Base-by-base conservation (phyloP, 2,113 vertebrate genomes). In the Pterocles burchelli region DNA sequence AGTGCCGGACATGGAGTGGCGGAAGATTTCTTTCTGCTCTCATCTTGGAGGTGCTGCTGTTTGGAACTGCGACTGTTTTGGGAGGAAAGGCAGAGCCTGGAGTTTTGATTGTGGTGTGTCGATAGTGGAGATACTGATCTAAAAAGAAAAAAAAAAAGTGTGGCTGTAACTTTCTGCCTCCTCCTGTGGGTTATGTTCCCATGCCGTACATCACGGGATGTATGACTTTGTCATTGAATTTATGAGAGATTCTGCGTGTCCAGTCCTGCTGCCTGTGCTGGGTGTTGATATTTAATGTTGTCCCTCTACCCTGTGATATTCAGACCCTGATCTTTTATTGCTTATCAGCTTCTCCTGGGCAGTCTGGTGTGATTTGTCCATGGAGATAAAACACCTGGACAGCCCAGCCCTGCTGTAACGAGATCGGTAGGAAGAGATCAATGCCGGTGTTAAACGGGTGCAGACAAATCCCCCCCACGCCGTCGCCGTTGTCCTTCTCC, bases 331-430 rank as follows among this genome's bases (percentile, higher is more conserved):
- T 87, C 15, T 2, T 74, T 90, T 82, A 46, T 77, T 93, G 73
- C 95, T 95, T 95, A 85, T 87, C 90, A 63, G 21, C 83, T 71
- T 86, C 45, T 92, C 70, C 59, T 38, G 72, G 22, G 46, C 81
- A 72, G 51, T 65, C 54, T 54, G 55, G 22, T 89, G 66, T 58
- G 73, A 85, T 96, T 92, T 92, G 82, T 61, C 85, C 68, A 2
- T 41, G 38, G 79, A 77, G 83, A 90, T 89, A 75, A 91, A 90
- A 58, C 38, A 33, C 43, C n/a, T 54, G 77, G 43, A 36, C 82
- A 92, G 89, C 52, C 54, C 31, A 41, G 87, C 85, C 31, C 79
- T 76, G 84, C 6, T 9, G 68, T 55, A 72, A 80, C 49, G 33
- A 78, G 74, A 78, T 84, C 5, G 17, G 49, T 59, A 58, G 84